Evolutionary conservation across 2,888 invertebrate species (phyloP), one percentile per base, ranked within the genome.

Genomic region (Teleogryllus oceanicus): DNA sequence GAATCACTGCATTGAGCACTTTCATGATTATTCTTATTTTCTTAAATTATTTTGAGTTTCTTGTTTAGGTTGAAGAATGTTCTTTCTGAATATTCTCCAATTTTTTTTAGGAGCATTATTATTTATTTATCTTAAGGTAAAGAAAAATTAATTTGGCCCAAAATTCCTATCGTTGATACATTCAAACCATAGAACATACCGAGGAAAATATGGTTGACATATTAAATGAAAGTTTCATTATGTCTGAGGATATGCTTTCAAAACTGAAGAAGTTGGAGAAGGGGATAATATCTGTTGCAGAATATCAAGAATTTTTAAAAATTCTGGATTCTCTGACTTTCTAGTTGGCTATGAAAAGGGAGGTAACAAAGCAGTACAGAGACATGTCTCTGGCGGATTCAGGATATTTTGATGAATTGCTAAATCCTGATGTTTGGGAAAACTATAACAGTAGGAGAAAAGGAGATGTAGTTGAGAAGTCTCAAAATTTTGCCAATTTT

Each of bases 401-500:
- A 3, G n/a, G 8, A 16, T 62, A 16, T 62, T 62, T 18, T 62
- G 62, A 62, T 18, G 62, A 62, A 8, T 18, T 62, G 13, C n/a
- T 62, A 62, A 62, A 62, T 62, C 62, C 62, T 18, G 62, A 62
- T 62, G 62, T 62, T n/a, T 62, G 62, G 62, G n/a, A 62, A 62
- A 18, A 13, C n/a, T 62, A 62, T 62, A 62, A 62, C 62, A 62
- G 16, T 62, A 12, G 13, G 13, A n/a, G 3, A n/a, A n/a, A 62
- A 62, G 4, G 11, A 62, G 62, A 62, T 10, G 62, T 37, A 37
- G 37, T 37, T 5, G 8, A 37, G 37, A 37, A 37, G 37, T 37
- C 37, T 37, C 8, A 37, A 8, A 37, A 8, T 37, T 37, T 37
- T 37, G 37, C 37, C 4, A 8, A 37, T 37, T 37, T 37, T 37